These are phyloP conservation scores for Procambarus virginalis DNA, from an alignment of 1,140 invertebrate species.

Conservation along the genomic window DNA sequence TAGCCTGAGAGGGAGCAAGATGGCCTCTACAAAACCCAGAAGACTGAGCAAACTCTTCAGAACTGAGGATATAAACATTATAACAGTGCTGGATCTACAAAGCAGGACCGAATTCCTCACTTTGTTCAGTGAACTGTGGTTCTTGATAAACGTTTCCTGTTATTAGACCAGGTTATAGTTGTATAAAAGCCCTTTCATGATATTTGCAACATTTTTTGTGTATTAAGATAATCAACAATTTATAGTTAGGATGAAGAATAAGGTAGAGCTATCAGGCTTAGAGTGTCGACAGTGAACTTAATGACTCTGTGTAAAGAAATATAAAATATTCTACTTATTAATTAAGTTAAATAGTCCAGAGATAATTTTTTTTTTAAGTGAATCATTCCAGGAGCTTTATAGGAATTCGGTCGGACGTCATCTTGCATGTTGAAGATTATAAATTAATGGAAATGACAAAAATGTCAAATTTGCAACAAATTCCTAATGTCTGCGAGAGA, in stretches of 20 bases:
- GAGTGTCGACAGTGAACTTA: neutral
- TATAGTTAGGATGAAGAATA: slow-evolving; percentile 8
- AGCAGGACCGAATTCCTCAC: slow-evolving; percentile 3
- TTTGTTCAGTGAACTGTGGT: neutral
- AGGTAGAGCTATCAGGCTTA: neutral
- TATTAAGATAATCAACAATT: neutral
- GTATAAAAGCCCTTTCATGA: slow-evolving; percentile 10
- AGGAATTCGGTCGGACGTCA: neutral
- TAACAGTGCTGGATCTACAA: slow-evolving; percentile 2
- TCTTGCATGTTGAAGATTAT: neutral
- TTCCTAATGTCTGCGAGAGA: neutral
- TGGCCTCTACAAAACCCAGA: neutral
- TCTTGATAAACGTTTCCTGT: neutral
- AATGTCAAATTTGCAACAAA: neutral
- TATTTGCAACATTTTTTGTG: neutral
- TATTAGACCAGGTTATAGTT: slow-evolving; percentile 1
- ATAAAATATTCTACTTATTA: neutral
- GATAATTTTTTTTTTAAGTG: neutral
- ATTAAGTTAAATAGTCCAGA: neutral
- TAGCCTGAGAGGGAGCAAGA: neutral
- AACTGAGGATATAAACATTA: neutral
- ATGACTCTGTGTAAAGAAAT: neutral
- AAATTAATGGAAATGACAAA: neutral
- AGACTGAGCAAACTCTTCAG: neutral
- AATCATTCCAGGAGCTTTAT: neutral